phyloP scores from a whole-genome alignment of 2,113 vertebrate species.

The Aegotheles bennettii region DNA sequence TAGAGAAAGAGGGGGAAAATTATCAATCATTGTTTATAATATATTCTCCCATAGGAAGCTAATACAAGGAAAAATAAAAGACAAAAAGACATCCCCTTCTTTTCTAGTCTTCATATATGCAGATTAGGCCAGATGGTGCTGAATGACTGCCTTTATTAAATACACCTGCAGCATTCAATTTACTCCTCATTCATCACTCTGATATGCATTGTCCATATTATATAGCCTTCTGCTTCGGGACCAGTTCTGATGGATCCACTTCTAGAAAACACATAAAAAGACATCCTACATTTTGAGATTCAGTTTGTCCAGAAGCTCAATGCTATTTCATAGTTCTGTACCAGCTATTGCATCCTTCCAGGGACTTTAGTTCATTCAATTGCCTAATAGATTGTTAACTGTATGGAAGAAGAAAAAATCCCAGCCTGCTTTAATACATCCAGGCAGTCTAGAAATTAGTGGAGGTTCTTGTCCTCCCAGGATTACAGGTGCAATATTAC shows the following conservation, averaged over 20 bases:
- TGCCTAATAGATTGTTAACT: not conserved
- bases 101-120: not conserved
- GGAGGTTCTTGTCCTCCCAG: not conserved
- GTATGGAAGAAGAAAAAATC: not conserved
- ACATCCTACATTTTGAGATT: not conserved
- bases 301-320: not conserved
- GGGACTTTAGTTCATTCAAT: not conserved
- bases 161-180: not conserved
- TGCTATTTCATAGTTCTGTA: not conserved
- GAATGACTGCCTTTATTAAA: not conserved
- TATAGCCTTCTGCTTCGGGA: not conserved
- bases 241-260: not conserved
- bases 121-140: not conserved
- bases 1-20: not conserved
- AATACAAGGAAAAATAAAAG: not conserved
- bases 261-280: not conserved
- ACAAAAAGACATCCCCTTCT: not conserved
- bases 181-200: not conserved
- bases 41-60: not conserved
- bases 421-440: not conserved
- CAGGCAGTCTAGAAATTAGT: not conserved
- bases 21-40: not conserved
- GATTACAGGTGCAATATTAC: not conserved
- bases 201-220: not conserved
- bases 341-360: not conserved